These are phyloP conservation scores for Acanthacorydalis orientalis DNA, from an alignment of 2,888 invertebrate species.

Conservation along the genomic window DNA sequence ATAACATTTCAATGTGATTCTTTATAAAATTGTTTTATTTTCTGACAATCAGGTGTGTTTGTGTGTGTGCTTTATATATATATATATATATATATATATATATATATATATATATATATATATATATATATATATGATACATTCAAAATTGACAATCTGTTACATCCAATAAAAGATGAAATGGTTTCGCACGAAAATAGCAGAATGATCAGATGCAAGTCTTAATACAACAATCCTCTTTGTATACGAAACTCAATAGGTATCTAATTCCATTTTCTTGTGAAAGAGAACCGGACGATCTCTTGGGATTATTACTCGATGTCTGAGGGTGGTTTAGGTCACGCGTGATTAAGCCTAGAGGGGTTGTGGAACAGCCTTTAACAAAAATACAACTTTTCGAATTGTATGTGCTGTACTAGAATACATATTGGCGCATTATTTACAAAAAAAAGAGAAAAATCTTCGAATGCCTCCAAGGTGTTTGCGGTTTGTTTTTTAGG, in stretches of 20 bases:
- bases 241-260: neutral
- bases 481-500: too few species aligned
- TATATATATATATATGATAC: too few species aligned
- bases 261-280: neutral
- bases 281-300: neutral
- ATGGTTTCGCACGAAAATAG: too few species aligned
- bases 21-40: too few species aligned
- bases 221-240: neutral
- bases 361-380: neutral
- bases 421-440: neutral
- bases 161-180: too few species aligned
- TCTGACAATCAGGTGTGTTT: too few species aligned
- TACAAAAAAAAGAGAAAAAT: neutral
- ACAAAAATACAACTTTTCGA: neutral
- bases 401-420: neutral
- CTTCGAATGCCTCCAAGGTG: too few species aligned
- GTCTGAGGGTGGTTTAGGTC: neutral
- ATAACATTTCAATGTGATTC: too few species aligned
- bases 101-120: too few species aligned
- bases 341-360: neutral
- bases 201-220: neutral
- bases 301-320: neutral
- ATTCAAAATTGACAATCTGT: too few species aligned
- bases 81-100: too few species aligned
- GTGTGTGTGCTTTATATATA: too few species aligned